A percentile compares a stretch with the other conserved stretches of the same genome.
Conservation (phyloP, 2,797 vertebrate species). For the Enteromius trimaculatus region DNA sequence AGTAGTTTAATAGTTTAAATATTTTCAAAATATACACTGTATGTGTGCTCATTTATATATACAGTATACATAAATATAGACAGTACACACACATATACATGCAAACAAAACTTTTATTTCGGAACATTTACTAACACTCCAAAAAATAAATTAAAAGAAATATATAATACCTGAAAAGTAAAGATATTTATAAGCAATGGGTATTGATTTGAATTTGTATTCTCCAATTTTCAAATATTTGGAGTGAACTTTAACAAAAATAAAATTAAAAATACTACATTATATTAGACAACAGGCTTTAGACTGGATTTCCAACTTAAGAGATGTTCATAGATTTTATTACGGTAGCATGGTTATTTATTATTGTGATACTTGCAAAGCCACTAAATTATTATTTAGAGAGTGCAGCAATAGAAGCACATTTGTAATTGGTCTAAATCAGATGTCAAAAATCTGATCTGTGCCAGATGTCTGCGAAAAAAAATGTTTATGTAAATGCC, state of each 20-base stretch:
- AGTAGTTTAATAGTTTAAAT: too few species aligned
- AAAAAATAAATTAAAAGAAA: not conserved
- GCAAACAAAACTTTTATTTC: too few species aligned
- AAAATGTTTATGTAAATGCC: slow-evolving; percentile 9
- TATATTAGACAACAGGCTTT: not conserved
- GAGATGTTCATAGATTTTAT: not conserved
- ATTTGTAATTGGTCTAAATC: not conserved
- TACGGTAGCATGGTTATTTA: not conserved
- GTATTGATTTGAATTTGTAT: not conserved
- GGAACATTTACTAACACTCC: not conserved
- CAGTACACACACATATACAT: too few species aligned
- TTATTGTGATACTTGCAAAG: not conserved
- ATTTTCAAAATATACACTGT: too few species aligned
- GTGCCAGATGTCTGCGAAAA: not conserved
- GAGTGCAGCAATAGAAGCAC: not conserved
- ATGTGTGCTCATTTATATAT: too few species aligned
- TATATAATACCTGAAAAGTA: not conserved
- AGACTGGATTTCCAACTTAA: not conserved
- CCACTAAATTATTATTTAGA: not conserved
- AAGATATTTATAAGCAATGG: not conserved
- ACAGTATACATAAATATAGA: too few species aligned
- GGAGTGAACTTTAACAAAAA: not conserved
- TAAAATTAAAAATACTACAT: not conserved
- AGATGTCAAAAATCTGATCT: not conserved
- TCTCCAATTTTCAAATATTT: not conserved